Base-by-base conservation (phyloP, 2,113 vertebrate genomes). In the Oxyruncus cristatus region DNA sequence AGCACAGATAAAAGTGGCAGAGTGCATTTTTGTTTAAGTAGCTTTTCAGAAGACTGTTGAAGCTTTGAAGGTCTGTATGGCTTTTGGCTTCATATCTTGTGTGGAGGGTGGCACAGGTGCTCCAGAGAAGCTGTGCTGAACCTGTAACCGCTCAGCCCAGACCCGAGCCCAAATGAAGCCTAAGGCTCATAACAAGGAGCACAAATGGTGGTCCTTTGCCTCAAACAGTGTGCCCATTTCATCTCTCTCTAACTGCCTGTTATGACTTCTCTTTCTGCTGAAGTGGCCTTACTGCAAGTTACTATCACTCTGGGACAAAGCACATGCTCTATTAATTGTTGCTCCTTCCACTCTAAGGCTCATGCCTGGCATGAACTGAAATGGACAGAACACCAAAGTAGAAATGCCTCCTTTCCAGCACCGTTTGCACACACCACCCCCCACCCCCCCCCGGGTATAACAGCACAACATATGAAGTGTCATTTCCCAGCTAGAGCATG, bases 381-480 rank as follows among this genome's bases (percentile, higher is more conserved):
- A 65, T 1, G 30, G 15, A 20, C 7, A 76, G 58, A 72, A 52
- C 37, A 55, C 13, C 13, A 12, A 65, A 50, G 24, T 13, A 17
- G 61, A 46, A 61, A 26, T 6, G 4, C 16, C 46, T 65, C n/a
- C 12, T 32, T 62, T 52, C 56, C 35, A 52, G 52, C n/a, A 58
- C 32, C n/a, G 1, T 59, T 50, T 59, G n/a, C 41, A 42, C 55
- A 24, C 23, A 16, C 2, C 2, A 0, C 14, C 0, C 1, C 0
- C 1, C 1, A 11, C n/a, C 2, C 0, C 14, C 0, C 1, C 0
- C 1, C 1, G 9, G 20, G 14, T 27, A 16, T 8, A 14, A 44
- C 27, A 75, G 32, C 32, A 37, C 21, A 35, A 46, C 8, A 4
- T 1, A 2, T 2, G 12, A 27, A 65, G n/a, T 7, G 19, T 49